phyloP scores from a whole-genome alignment of 2,113 vertebrate genomes.

The Leucopsar rothschildi region DNA sequence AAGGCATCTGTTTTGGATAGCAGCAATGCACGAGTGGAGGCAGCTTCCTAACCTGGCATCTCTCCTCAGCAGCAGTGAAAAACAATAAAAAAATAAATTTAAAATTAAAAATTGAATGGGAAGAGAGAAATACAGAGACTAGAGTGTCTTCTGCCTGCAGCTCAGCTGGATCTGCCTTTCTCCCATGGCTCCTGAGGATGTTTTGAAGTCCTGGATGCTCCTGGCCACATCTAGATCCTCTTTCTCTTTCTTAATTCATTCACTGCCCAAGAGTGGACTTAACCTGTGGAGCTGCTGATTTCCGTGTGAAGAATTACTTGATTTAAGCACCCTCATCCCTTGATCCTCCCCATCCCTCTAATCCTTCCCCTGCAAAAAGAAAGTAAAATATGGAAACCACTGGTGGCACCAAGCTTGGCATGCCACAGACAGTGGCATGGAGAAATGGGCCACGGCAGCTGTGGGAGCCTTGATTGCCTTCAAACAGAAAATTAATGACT shows the following conservation, averaged over 20 bases:
- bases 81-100: not conserved
- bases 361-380: not conserved
- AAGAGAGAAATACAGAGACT: not conserved
- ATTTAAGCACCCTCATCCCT: not conserved
- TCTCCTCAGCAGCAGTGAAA: not conserved
- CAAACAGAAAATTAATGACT: not conserved
- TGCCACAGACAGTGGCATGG: accelerated
- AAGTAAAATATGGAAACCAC: not conserved
- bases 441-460: accelerated
- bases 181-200: accelerated
- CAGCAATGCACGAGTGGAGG: not conserved
- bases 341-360: not conserved
- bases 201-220: not conserved
- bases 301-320: not conserved
- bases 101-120: not conserved
- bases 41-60: not conserved
- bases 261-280: not conserved
- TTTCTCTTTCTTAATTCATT: not conserved
- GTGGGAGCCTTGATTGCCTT: not conserved
- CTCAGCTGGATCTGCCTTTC: not conserved
- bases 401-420: not conserved
- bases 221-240: not conserved
- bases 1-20: not conserved
- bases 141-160: not conserved
- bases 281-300: not conserved